A percentile compares a stretch with the other conserved stretches of the same genome.
Conservation (phyloP, 1,140 invertebrate species). For the Steinernema feltiae region DNA sequence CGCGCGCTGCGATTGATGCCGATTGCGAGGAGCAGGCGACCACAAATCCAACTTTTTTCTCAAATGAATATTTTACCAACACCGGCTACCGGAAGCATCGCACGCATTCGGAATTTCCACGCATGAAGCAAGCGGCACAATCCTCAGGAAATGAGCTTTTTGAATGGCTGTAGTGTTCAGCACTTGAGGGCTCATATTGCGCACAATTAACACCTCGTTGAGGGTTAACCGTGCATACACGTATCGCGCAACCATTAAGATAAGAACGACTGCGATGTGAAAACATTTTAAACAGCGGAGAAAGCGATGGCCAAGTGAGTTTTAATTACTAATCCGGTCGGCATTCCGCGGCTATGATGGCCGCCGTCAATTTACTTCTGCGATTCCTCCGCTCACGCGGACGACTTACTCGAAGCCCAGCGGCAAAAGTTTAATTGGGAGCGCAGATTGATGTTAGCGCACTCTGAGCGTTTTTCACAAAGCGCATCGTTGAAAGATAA, state of each 20-base stretch:
- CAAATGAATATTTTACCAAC: slow-evolving; percentile 1
- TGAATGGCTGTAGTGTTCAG: neutral
- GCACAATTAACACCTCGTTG: neutral
- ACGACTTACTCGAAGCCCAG: slow-evolving; percentile 3
- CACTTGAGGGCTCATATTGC: neutral
- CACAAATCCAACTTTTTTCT: neutral
- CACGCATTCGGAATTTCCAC: neutral
- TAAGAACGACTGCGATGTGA: too few species aligned
- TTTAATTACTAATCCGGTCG: neutral
- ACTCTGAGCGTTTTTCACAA: neutral
- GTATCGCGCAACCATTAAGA: neutral
- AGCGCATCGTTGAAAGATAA: neutral
- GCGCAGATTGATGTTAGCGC: slow-evolving; percentile 7
- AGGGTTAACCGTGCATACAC: neutral
- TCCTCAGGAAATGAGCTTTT: neutral
- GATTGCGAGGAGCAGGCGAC: neutral
- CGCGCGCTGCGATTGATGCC: slow-evolving; percentile 4
- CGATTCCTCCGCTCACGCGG: neutral
- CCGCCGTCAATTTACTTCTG: neutral
- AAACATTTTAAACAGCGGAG: too few species aligned
- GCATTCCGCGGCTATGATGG: neutral
- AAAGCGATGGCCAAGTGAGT: neutral
- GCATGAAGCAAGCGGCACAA: neutral
- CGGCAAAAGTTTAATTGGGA: slow-evolving; percentile 6
- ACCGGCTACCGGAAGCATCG: neutral